Conservation (phyloP, 2,797 vertebrate species). For the Macrochelys suwanniensis region DNA sequence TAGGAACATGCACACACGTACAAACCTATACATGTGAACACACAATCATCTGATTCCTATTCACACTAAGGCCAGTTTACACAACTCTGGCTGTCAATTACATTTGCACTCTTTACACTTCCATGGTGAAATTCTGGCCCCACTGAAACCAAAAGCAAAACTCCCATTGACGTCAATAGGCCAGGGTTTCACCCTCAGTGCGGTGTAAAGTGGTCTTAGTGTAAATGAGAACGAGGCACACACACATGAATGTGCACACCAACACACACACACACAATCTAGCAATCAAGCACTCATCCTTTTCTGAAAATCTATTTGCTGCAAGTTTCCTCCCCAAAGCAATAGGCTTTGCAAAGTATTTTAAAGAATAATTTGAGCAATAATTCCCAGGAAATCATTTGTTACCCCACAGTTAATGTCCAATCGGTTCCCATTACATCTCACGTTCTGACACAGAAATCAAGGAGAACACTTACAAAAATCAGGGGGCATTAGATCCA, state of each 20-base stretch:
- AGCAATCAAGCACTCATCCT: not conserved
- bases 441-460: conserved; percentile 69
- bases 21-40: not conserved
- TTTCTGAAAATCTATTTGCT: conserved; percentile 1
- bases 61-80: not conserved
- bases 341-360: conserved; percentile 51
- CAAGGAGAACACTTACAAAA: conserved; percentile 59
- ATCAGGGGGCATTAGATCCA: conserved; percentile 56
- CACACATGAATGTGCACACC: not conserved
- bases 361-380: conserved; percentile 59
- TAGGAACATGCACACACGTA: not conserved
- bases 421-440: conserved; percentile 28
- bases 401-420: conserved; percentile 28
- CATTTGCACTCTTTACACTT: not conserved
- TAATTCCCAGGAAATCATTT: conserved; percentile 50
- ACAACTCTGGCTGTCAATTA: not conserved
- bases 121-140: not conserved
- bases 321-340: not conserved
- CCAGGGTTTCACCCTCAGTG: not conserved
- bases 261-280: fast-evolving
- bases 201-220: not conserved
- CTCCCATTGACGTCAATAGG: not conserved
- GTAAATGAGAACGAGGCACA: fast-evolving
- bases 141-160: not conserved
- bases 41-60: not conserved